Evolutionary conservation across 1,140 invertebrate species (phyloP).

Genomic region (Tetragnatha versicolor): DNA sequence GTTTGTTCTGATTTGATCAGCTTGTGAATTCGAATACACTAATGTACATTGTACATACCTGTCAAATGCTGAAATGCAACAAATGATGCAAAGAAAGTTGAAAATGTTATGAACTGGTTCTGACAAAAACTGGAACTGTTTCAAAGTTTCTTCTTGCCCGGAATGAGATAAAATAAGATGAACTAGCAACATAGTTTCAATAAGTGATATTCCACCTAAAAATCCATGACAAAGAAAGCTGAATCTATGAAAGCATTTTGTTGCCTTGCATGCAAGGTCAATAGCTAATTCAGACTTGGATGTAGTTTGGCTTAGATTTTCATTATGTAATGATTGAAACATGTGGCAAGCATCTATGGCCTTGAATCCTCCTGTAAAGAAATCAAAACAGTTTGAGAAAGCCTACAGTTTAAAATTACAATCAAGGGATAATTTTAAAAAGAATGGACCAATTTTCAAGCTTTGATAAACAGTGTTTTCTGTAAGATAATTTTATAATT

Average conservation of each 20-base stretch:
- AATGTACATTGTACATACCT: slow-evolving; percentile 26
- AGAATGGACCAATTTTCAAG: too few species aligned
- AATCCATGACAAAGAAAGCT: slow-evolving; percentile 35
- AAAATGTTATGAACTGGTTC: slow-evolving; percentile 43
- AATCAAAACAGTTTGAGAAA: too few species aligned
- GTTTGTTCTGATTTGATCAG: too few species aligned
- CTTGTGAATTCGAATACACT: too few species aligned
- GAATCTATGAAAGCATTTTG: slow-evolving; percentile 21
- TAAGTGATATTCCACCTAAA: slow-evolving; percentile 30
- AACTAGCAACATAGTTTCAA: slow-evolving; percentile 22
- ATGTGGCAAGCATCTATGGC: slow-evolving; percentile 7
- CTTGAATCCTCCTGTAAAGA: slow-evolving; percentile 40
- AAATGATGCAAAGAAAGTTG: slow-evolving; percentile 41
- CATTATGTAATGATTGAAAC: slow-evolving; percentile 8
- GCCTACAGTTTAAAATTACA: too few species aligned
- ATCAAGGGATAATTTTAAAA: too few species aligned
- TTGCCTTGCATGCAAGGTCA: slow-evolving; percentile 10
- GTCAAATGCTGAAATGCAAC: slow-evolving; percentile 39
- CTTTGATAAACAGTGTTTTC: too few species aligned
- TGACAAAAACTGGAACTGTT: slow-evolving; percentile 28
- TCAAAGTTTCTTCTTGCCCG: slow-evolving; percentile 4
- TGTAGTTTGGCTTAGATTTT: neutral
- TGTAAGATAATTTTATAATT: too few species aligned
- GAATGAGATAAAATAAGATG: slow-evolving; percentile 9
- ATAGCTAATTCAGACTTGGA: neutral